Percentiles rank a stretch among this genome's conserved stretches.
These are phyloP conservation scores for Sylvilagus floridanus DNA, from an alignment of 2,797 vertebrate genomes.

Conservation along the genomic window DNA sequence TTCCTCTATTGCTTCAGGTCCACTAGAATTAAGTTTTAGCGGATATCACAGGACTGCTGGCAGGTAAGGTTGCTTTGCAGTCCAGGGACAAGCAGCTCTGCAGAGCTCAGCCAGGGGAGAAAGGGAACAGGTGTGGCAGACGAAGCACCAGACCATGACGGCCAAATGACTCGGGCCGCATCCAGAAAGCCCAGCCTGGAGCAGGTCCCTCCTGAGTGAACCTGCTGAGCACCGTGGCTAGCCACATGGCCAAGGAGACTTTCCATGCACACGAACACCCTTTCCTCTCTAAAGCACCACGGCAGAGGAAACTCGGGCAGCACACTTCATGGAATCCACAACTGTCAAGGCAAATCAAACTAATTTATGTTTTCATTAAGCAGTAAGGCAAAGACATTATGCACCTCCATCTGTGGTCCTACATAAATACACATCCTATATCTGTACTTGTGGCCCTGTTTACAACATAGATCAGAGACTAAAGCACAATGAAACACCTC, in stretches of 20 bases:
- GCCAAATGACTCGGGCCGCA: background rate
- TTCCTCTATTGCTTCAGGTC: slow-evolving; percentile 27
- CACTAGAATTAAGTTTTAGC: slow-evolving; percentile 22
- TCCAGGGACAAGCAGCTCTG: slow-evolving; percentile 20
- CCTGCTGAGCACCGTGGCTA: background rate
- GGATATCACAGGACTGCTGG: background rate
- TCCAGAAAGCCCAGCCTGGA: slow-evolving; percentile 29
- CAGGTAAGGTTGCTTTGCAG: background rate
- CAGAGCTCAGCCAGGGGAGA: background rate
- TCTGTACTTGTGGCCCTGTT: background rate
- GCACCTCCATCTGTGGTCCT: background rate
- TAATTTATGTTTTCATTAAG: background rate
- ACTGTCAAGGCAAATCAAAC: background rate
- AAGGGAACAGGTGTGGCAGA: slow-evolving; percentile 45
- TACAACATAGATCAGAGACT: background rate
- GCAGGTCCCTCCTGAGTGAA: slow-evolving; percentile 18
- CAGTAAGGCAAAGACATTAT: background rate
- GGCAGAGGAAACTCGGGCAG: background rate
- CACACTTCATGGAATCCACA: background rate
- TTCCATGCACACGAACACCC: slow-evolving; percentile 2
- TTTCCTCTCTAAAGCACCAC: background rate
- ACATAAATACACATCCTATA: background rate
- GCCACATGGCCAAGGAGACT: slow-evolving; percentile 16
- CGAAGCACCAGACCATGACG: slow-evolving; percentile 8
- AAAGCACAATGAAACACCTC: slow-evolving; percentile 38